Evolutionary conservation across 2,797 vertebrate genomes (phyloP).

Genomic region (Lacerta agilis): DNA sequence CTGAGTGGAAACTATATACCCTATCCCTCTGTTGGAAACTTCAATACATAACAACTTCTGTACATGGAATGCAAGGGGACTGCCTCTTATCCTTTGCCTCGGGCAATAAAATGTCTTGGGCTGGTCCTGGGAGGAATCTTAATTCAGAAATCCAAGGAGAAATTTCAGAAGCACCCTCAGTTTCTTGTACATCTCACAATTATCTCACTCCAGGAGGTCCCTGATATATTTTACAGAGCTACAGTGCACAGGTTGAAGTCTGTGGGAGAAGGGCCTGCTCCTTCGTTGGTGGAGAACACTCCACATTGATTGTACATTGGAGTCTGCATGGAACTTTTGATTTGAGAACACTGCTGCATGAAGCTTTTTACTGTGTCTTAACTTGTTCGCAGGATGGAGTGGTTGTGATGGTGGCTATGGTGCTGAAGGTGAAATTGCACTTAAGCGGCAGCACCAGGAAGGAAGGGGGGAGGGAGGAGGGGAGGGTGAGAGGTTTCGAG

Average conservation of each 20-base stretch:
- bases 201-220: too few relatives aligned
- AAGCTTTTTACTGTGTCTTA: accelerated
- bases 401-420: slow-evolving; percentile 21
- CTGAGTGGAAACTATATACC: too few relatives aligned
- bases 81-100: too few relatives aligned
- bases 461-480: slow-evolving; percentile 11
- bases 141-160: not conserved
- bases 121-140: too few relatives aligned
- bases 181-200: not conserved
- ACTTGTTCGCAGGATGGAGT: not conserved
- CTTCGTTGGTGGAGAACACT: not conserved
- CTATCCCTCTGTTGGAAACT: too few relatives aligned
- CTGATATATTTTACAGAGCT: too few relatives aligned
- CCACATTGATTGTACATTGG: not conserved
- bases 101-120: too few relatives aligned
- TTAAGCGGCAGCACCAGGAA: slow-evolving; percentile 42
- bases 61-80: too few relatives aligned
- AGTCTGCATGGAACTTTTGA: not conserved
- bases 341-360: not conserved
- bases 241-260: not conserved
- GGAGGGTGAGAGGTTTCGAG: slow-evolving; percentile 27
- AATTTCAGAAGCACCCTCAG: not conserved
- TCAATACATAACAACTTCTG: too few relatives aligned
- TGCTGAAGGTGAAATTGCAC: slow-evolving; percentile 43
- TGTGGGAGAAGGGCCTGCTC: too few relatives aligned